phyloP scores from a whole-genome alignment of 2,113 vertebrate genomes.

The Gadus chalcogrammus region DNA sequence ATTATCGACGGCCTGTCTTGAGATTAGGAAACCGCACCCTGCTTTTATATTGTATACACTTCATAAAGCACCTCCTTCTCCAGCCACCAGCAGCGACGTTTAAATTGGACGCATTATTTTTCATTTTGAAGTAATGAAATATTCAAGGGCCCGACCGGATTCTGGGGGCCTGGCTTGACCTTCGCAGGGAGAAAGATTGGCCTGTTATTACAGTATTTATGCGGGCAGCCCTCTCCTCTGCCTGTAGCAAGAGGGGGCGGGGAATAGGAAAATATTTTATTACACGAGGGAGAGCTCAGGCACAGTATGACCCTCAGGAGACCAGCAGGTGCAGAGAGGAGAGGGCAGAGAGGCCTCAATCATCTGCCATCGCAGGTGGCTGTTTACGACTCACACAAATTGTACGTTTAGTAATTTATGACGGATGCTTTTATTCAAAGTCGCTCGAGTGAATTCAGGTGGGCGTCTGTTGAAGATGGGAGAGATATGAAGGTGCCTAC shows the following conservation, averaged over 20 bases:
- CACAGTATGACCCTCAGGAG: slow-evolving; percentile 50
- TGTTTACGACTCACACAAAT: too few species aligned
- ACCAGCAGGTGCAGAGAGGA: neutral
- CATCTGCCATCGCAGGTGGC: too few species aligned
- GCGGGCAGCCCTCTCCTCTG: slow-evolving; percentile 34
- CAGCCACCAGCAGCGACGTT: slow-evolving; percentile 64
- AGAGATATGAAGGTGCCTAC: too few species aligned
- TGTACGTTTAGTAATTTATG: too few species aligned
- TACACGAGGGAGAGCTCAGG: slow-evolving; percentile 72
- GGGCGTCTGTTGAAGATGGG: too few species aligned
- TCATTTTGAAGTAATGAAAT: slow-evolving; percentile 75
- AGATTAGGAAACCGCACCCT: slow-evolving; percentile 1
- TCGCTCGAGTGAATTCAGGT: too few species aligned
- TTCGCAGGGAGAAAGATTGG: slow-evolving; percentile 63
- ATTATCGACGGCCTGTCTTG: too few species aligned
- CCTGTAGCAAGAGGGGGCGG: slow-evolving; percentile 29
- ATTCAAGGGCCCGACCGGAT: slow-evolving; percentile 65
- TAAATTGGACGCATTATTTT: slow-evolving; percentile 69
- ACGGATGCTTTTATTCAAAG: too few species aligned
- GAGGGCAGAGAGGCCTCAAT: too few species aligned
- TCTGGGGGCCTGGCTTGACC: slow-evolving; percentile 58
- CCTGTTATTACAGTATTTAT: slow-evolving; percentile 74
- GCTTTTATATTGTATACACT: slow-evolving; percentile 25
- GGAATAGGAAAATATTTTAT: slow-evolving; percentile 72
- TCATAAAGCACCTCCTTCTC: slow-evolving; percentile 22